Evolutionary conservation across 2,113 vertebrate species (phyloP).

Genomic region (Scolopax mira): DNA sequence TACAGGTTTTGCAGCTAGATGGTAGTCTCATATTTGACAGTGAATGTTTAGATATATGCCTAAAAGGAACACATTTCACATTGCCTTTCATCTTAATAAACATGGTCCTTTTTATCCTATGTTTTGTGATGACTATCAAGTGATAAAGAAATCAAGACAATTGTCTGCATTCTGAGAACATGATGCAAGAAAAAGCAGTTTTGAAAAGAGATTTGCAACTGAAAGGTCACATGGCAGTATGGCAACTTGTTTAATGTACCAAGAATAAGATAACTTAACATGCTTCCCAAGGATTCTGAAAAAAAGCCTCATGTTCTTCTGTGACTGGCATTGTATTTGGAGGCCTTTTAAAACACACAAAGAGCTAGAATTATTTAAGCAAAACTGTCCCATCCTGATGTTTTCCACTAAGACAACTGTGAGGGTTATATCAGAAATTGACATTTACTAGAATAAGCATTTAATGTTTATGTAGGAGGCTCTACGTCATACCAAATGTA

Average conservation of each 20-base stretch:
- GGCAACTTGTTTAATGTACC: background rate
- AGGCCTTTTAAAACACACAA: background rate
- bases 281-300: background rate
- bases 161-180: background rate
- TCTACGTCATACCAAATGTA: background rate
- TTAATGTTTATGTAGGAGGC: background rate
- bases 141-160: background rate
- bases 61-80: background rate
- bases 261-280: background rate
- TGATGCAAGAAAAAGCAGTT: background rate
- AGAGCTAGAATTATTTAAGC: background rate
- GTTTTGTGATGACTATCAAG: background rate
- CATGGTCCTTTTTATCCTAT: background rate
- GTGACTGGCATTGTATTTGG: background rate
- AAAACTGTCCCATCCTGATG: background rate
- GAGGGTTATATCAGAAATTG: background rate
- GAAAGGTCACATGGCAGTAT: background rate
- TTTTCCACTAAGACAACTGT: background rate
- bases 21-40: background rate
- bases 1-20: background rate
- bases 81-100: background rate
- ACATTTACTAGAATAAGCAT: background rate
- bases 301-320: background rate
- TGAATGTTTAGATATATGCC: background rate
- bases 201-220: background rate